These are phyloP conservation scores for Thaleichthys pacificus DNA, from an alignment of 2,797 vertebrate species.

Conservation along the genomic window DNA sequence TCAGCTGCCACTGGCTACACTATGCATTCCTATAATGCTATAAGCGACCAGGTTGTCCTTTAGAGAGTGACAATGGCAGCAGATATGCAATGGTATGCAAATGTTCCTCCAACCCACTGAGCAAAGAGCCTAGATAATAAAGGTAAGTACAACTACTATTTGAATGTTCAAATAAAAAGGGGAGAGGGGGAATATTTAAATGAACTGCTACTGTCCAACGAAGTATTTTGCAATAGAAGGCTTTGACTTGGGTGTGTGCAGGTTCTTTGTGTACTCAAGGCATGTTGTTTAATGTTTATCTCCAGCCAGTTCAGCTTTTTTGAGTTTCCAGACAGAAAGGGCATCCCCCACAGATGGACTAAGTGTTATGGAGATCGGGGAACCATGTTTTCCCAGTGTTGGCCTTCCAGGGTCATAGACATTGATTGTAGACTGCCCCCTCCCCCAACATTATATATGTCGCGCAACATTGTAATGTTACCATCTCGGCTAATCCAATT, in stretches of 20 bases:
- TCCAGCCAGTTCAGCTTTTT: not conserved
- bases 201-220: slow-evolving; percentile 14
- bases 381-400: slow-evolving; percentile 28
- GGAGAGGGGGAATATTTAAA: slow-evolving; percentile 33
- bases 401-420: slow-evolving; percentile 31
- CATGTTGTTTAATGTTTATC: not conserved
- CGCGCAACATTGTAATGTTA: slow-evolving; percentile 40
- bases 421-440: slow-evolving; percentile 27
- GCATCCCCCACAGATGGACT: slow-evolving; percentile 25
- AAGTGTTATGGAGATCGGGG: slow-evolving; percentile 38
- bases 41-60: slow-evolving; percentile 69
- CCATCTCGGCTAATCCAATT: slow-evolving; percentile 47
- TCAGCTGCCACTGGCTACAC: slow-evolving; percentile 33
- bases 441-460: slow-evolving; percentile 34
- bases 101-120: slow-evolving; percentile 68
- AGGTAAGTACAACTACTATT: slow-evolving; percentile 70
- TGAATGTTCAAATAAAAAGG: slow-evolving; percentile 60
- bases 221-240: slow-evolving; percentile 6
- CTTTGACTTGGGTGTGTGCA: slow-evolving; percentile 9
- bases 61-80: slow-evolving; percentile 74
- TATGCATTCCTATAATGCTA: slow-evolving; percentile 74
- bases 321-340: slow-evolving; percentile 27
- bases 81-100: slow-evolving; percentile 84
- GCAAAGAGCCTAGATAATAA: slow-evolving; percentile 72
- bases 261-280: not conserved